Conservation (phyloP, 2,888 invertebrate species). For the Agrotis segetum region DNA sequence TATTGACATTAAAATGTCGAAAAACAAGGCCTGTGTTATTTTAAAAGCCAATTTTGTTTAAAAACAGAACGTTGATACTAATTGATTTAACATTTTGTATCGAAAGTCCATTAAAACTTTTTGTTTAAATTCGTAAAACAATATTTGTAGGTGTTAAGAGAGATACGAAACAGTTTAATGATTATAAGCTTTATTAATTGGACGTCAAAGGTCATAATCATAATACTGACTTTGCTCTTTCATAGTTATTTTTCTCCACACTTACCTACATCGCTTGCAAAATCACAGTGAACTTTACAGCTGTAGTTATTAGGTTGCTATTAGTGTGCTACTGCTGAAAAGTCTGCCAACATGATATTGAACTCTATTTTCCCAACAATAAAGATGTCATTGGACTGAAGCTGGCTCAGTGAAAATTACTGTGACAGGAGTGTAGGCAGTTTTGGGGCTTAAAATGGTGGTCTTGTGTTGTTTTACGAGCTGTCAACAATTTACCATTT, state of each 20-base stretch:
- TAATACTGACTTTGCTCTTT: too few species aligned
- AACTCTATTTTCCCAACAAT: neutral
- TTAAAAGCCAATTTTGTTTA: neutral
- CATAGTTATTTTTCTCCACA: neutral
- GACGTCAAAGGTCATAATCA: constrained; percentile 34
- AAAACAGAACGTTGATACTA: neutral
- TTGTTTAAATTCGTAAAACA: neutral
- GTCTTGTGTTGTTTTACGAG: constrained; percentile 32
- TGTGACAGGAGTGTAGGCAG: constrained; percentile 1
- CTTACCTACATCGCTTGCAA: neutral
- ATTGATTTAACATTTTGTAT: constrained; percentile 15
- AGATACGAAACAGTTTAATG: neutral
- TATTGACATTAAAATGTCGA: neutral
- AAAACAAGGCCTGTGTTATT: neutral
- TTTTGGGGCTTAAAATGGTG: constrained; percentile 11
- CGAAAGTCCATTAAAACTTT: neutral
- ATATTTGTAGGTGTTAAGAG: neutral
- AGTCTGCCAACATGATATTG: neutral
- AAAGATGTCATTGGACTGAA: neutral
- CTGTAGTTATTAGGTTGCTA: neutral
- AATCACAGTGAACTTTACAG: neutral
- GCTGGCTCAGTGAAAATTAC: neutral
- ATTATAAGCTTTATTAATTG: constrained; percentile 29
- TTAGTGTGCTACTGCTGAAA: neutral
- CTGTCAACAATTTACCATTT: constrained; percentile 3